Conservation (phyloP, 2,113 vertebrate species). For the Gavialis gangeticus region DNA sequence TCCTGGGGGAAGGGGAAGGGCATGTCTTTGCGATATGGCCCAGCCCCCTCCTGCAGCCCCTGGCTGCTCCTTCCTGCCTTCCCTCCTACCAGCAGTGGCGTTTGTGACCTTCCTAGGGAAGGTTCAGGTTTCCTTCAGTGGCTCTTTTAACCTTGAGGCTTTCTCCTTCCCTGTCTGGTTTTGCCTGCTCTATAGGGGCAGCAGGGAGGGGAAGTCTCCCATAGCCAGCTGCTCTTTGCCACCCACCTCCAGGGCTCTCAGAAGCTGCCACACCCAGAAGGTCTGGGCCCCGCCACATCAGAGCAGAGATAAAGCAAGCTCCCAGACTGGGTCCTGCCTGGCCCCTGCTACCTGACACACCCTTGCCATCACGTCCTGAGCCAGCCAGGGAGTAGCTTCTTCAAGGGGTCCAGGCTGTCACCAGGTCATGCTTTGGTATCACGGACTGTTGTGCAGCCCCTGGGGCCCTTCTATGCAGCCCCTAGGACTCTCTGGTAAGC, state of each 20-base stretch:
- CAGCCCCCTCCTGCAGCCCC: not conserved
- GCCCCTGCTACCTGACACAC: not conserved
- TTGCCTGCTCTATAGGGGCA: not conserved
- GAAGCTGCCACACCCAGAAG: not conserved
- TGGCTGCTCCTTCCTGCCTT: not conserved
- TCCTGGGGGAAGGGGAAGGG: not conserved
- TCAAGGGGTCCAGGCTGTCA: not conserved
- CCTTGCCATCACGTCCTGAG: not conserved
- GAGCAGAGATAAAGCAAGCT: not conserved
- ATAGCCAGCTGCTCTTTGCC: not conserved
- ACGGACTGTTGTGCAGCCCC: not conserved
- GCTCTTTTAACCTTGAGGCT: not conserved
- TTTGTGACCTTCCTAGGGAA: not conserved
- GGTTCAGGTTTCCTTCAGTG: not conserved
- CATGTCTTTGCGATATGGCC: not conserved
- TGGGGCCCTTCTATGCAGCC: too few relatives aligned
- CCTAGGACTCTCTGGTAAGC: too few relatives aligned
- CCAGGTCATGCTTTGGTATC: not conserved
- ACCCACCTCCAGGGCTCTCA: not conserved
- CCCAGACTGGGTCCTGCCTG: not conserved
- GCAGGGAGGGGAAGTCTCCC: not conserved
- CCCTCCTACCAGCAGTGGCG: not conserved
- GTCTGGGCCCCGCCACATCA: not conserved
- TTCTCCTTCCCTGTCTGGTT: not conserved
- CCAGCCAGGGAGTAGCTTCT: not conserved